Base-by-base conservation (phyloP, 1,140 invertebrate genomes). In the Zaprionus nigranus region DNA sequence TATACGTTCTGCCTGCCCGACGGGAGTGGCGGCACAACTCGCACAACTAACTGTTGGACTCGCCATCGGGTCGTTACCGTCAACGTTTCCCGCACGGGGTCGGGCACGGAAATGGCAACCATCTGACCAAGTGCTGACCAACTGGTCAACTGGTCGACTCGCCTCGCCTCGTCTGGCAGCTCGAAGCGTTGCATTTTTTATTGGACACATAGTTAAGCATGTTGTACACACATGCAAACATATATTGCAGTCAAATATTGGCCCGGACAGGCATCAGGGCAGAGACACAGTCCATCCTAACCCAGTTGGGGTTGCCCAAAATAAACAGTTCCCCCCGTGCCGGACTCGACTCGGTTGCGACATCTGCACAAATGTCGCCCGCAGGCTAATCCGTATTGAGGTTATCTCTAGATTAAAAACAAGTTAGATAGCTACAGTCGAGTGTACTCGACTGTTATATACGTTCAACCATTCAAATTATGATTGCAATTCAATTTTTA, bases 201-300 rank as follows among this genome's bases (percentile, higher is more conserved):
- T 86, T 79, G 82, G 64, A 82, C 80, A 86, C 75, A 81, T 85
- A 74, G 81, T 83, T 83, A 83, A 83, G 76, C 82, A 83, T 83
- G 75, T 68, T 67, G 58, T 79, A 76, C 36, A 49, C 3, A 36
- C 28, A 60, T 43, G 36, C 22, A 58, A 26, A 36, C 17, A 58
- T 67, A 30, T 58, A 62, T 62, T 62, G 26, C 24, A 38, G 43
- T 13, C 15, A 62, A 28, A 49, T 62, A 51, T 49, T 30, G 24
- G 28, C 13, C 22, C 15, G 40, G n/a, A 49, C 40, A 49, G 22
- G 17, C 46, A 24, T 11, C 20, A 40, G 40, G n/a, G 5, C 40
- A 46, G 15, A 46, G 40, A n/a, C 40, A 46, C n/a, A 17, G 15
- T 43, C 15, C 40, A 34, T 34, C 30, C 30, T 34, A 11, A 11